Percentiles rank a stretch among this genome's conserved stretches.
Conservation (phyloP, 2,888 invertebrate species). For the Aleiodes testaceus region DNA sequence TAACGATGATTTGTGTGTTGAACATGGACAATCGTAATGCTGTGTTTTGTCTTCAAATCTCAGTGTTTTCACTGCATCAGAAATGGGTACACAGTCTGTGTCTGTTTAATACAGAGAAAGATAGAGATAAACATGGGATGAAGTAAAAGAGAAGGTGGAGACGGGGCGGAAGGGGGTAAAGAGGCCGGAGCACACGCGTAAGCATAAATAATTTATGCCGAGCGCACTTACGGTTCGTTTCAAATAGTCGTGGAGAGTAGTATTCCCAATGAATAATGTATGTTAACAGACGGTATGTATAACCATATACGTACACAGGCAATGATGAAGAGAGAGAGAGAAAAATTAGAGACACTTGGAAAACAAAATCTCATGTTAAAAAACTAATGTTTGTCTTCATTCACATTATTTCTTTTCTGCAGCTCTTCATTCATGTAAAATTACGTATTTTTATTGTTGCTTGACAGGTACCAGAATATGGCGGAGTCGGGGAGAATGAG, state of each 20-base stretch:
- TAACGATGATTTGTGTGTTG: conserved; percentile 1
- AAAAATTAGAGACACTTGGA: conserved; percentile 41
- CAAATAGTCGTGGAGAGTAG: conserved; percentile 52
- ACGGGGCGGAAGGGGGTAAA: background rate
- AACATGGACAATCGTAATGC: background rate
- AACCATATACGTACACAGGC: conserved; percentile 51
- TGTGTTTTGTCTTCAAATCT: conserved; percentile 6
- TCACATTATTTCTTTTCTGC: background rate
- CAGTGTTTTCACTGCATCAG: conserved; percentile 20
- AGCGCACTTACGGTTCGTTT: conserved; percentile 48
- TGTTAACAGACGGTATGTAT: conserved; percentile 50
- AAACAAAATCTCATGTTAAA: background rate
- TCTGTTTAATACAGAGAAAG: conserved; percentile 45
- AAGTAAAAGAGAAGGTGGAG: conserved; percentile 23
- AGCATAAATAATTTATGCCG: conserved; percentile 47
- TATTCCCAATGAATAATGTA: conserved; percentile 53
- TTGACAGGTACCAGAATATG: conserved; percentile 69
- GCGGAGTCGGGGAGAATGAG: conserved; percentile 67
- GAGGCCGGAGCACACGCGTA: conserved; percentile 22
- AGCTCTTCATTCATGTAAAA: too few relatives aligned
- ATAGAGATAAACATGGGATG: conserved; percentile 45
- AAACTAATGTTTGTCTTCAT: too few relatives aligned
- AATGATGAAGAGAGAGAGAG: conserved; percentile 44
- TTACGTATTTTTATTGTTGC: too few relatives aligned
- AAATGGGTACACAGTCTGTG: conserved; percentile 5